Base-by-base conservation (phyloP, 2,113 vertebrate genomes). In the Psittacula cyanocephala region DNA sequence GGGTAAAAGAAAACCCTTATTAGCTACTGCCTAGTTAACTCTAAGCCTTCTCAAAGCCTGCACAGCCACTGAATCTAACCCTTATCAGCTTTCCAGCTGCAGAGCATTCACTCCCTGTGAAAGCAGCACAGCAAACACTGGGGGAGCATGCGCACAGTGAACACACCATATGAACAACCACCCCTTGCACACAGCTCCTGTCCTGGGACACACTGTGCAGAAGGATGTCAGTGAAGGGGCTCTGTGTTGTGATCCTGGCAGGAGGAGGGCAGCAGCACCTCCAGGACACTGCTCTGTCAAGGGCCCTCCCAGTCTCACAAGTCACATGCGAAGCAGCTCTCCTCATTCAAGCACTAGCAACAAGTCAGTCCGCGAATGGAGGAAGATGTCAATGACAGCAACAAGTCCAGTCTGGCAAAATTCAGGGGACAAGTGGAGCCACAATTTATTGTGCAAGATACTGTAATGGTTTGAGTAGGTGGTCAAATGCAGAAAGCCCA, bases 241-340 rank as follows among this genome's bases (percentile, higher is more conserved):
- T 60, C 47, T 0, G 0, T 2, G 27, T 5, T 31, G 52, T 9
- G 16, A 8, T 31, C 11, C 37, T 1, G 2, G 50, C 52, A 67
- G 23, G 7, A n/a, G 22, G 0, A 2, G 71, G 27, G 57, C 29
- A 69, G 71, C 68, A 86, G 75, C 88, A 64, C 39, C 7, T 22
- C 25, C 39, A 39, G 62, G 23, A 50, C 62, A 43, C n/a, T 60
- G 57, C 85, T 44, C 69, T 3, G 10, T 2, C 33, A 81, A 25
- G 22, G 11, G 41, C 31, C 10, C 5, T 60, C 39, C 33, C 35
- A 70, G 50, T 13, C 60, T 28, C 60, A 20, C 9, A 46, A 43
- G n/a, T 27, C 60, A 46, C 64, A 49, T 0, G 1, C 55, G n/a
- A 67, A 8, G 0, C 0, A 0, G 55, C 43, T 81, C 28, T 70